Conservation (phyloP, 2,888 invertebrate species). For the Hydroisotoma schaefferi region DNA sequence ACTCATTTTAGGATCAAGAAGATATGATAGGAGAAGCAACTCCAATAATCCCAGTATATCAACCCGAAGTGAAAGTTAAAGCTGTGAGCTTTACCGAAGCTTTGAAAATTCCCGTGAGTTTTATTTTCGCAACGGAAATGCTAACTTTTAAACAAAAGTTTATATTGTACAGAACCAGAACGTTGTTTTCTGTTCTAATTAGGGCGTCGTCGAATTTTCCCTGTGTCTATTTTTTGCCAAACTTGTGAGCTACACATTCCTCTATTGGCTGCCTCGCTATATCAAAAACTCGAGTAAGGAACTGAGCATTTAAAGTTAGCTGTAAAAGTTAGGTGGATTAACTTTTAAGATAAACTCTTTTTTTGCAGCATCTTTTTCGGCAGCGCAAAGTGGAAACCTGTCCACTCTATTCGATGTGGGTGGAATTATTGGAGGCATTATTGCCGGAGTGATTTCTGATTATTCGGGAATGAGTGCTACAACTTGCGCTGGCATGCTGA, state of each 20-base stretch:
- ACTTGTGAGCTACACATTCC: slow-evolving; percentile 92
- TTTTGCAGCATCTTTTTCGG: slow-evolving; percentile 62
- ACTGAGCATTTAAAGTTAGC: neutral
- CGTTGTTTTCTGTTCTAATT: no score
- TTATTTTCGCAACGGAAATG: neutral
- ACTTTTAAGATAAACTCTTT: neutral
- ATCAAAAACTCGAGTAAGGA: slow-evolving; percentile 76
- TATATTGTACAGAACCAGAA: no score
- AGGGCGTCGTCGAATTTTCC: slow-evolving; percentile 89
- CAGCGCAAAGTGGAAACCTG: slow-evolving; percentile 68
- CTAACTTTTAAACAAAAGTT: no score
- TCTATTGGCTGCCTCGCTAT: slow-evolving; percentile 92
- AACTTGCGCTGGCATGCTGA: slow-evolving; percentile 79
- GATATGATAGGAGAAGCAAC: slow-evolving; percentile 50
- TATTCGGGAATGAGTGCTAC: slow-evolving; percentile 75
- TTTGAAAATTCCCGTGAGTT: slow-evolving; percentile 68
- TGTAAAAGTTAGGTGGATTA: no score
- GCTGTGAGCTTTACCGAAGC: slow-evolving; percentile 77
- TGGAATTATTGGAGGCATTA: slow-evolving; percentile 82
- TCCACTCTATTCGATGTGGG: slow-evolving; percentile 84
- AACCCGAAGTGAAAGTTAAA: slow-evolving; percentile 50
- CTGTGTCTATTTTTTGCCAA: slow-evolving; percentile 92
- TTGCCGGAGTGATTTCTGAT: slow-evolving; percentile 83
- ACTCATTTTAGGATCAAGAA: slow-evolving; percentile 16
- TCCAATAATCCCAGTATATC: slow-evolving; percentile 46